Evolutionary conservation across 1,140 invertebrate species (phyloP), one percentile per base, ranked within the genome.

Genomic region (Cryptotermes secundus): DNA sequence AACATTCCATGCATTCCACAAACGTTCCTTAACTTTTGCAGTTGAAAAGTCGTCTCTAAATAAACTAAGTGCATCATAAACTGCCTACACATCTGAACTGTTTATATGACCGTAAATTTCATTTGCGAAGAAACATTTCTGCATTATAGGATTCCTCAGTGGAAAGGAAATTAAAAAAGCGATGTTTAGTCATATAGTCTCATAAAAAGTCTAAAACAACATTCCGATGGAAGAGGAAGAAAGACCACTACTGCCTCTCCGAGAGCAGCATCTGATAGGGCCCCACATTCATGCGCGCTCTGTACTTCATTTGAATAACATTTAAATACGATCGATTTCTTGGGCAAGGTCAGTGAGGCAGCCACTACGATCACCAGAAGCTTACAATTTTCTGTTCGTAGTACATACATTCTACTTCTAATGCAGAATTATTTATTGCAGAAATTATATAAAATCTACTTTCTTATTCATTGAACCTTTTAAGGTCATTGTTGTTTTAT

Each of bases 351-450:
- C 59, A 72, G 59, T 72, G 59, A 49, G 3, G 45, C 59, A 7
- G 59, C 26, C 26, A n/a, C 59, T 72, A 31, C 59, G 26, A 72
- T 72, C 59, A 9, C 26, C 14, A 72, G 59, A 72, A 72, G 59
- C 26, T 31, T 31, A 72, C 59, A 72, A 72, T 72, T 72, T 72
- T 72, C 59, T 72, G 26, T 31, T 72, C 59, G 31, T 72, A 72
- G 7, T n/a, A 72, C 59, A 72, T 26, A 0, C 31, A 31, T 31
- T 72, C 59, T 31, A 16, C 59, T 72, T 72, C 59, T 72, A 72
- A 72, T 72, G 59, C 59, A 72, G 59, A 72, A 72, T 72, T 72
- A 72, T 72, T 72, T 31, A 72, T 72, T 31, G 59, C 59, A 72
- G 59, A 26, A 72, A 31, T 72, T 31, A 31, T 59, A 19, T n/a